Evolutionary conservation across 1,140 invertebrate genomes (phyloP).

Genomic region (Philopotamus ludificatus): DNA sequence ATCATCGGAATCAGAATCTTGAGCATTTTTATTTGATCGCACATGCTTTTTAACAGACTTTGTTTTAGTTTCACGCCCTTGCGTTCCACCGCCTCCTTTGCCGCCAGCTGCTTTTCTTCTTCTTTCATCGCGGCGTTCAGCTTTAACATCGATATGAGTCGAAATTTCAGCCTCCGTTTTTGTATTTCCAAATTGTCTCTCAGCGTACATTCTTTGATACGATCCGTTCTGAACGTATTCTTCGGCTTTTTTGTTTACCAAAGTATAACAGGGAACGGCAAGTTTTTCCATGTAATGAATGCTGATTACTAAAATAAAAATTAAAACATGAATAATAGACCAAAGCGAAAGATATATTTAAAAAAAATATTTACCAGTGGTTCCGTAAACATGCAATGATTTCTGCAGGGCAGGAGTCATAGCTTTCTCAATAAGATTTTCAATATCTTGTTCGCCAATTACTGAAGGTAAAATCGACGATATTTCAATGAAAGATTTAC

Average conservation of each 20-base stretch:
- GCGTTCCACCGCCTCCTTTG: conserved; percentile 85
- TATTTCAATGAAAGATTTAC: conserved; percentile 78
- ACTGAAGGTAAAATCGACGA: conserved; percentile 76
- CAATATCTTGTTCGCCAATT: conserved; percentile 73
- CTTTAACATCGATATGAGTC: conserved; percentile 59
- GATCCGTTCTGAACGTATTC: conserved; percentile 66
- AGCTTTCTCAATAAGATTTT: conserved; percentile 67
- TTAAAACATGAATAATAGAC: background rate
- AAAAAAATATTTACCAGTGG: conserved; percentile 46
- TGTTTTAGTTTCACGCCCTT: conserved; percentile 93
- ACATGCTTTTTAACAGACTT: conserved; percentile 84
- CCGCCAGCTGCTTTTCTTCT: conserved; percentile 83
- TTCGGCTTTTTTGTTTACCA: conserved; percentile 74
- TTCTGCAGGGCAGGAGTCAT: conserved; percentile 55
- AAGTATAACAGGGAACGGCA: conserved; percentile 64
- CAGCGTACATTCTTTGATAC: conserved; percentile 63
- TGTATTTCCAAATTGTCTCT: conserved; percentile 58
- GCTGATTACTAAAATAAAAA: conserved; percentile 57
- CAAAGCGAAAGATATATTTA: background rate
- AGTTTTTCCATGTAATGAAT: conserved; percentile 70
- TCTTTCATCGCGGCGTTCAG: conserved; percentile 81
- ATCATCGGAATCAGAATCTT: conserved; percentile 65
- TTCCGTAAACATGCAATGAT: conserved; percentile 47
- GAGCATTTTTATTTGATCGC: conserved; percentile 52
- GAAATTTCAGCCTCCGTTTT: conserved; percentile 49